A percentile compares a stretch with the other conserved stretches of the same genome.
Evolutionary conservation across 1,140 invertebrate genomes (phyloP).

Genomic region (Drosophila equinoxialis): DNA sequence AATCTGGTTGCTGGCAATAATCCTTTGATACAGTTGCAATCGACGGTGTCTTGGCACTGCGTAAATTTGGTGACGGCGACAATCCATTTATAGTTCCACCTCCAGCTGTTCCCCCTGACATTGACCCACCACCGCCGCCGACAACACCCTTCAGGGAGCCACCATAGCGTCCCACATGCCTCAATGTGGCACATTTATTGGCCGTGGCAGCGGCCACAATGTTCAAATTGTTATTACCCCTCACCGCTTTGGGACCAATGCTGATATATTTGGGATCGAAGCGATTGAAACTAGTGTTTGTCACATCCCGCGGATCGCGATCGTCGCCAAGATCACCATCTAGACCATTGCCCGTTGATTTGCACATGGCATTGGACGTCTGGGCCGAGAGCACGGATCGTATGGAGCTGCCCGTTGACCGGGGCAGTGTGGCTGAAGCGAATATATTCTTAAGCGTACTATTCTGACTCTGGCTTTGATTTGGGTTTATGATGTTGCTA

Average conservation of each 20-base stretch:
- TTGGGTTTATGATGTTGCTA: conserved; percentile 49
- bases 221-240: conserved; percentile 80
- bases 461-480: conserved; percentile 40
- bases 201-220: conserved; percentile 65
- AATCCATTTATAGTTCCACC: conserved; percentile 21
- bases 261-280: conserved; percentile 87
- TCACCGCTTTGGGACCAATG: conserved; percentile 85
- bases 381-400: conserved; percentile 74
- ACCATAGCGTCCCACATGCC: conserved; percentile 82
- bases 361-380: conserved; percentile 71
- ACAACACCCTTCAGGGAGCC: conserved; percentile 83
- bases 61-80: conserved; percentile 75
- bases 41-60: conserved; percentile 78
- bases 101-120: not conserved
- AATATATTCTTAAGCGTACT: conserved; percentile 81
- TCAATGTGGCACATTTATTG: conserved; percentile 80
- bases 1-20: conserved; percentile 80
- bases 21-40: conserved; percentile 82
- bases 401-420: conserved; percentile 78
- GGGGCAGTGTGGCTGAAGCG: conserved; percentile 75
- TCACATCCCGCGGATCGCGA: conserved; percentile 82
- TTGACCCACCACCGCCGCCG: not conserved
- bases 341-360: conserved; percentile 73
- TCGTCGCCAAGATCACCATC: conserved; percentile 62
- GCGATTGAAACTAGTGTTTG: conserved; percentile 84